Conservation (phyloP, 2,888 invertebrate species). For the Synanthedon myopaeformis region DNA sequence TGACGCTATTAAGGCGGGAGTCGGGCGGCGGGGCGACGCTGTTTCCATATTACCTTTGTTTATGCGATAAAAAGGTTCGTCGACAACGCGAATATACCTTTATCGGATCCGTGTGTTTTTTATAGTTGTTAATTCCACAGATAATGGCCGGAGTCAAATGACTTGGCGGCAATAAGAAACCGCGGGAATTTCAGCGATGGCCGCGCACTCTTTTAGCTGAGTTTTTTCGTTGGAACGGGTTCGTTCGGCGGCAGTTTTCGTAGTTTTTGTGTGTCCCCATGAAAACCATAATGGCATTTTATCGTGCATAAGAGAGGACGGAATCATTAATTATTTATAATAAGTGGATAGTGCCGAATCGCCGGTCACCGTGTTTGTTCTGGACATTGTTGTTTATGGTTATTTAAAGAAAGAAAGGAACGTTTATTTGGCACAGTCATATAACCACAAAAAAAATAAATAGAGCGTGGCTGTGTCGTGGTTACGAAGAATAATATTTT, state of each 20-base stretch:
- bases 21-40: conserved; percentile 32
- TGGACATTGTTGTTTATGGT: conserved; percentile 16
- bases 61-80: conserved; percentile 50
- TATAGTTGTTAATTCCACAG: conserved; percentile 62
- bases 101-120: conserved; percentile 58
- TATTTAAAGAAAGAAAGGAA: no score
- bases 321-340: conserved; percentile 71
- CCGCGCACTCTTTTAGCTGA: conserved; percentile 60
- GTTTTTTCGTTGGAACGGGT: conserved; percentile 52
- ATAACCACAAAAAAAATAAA: no score
- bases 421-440: no score
- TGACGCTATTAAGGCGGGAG: conserved; percentile 34
- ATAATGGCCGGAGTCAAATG: conserved; percentile 68
- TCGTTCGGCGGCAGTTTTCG: conserved; percentile 54
- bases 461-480: no score
- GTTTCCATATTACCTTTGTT: conserved; percentile 47
- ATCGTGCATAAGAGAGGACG: conserved; percentile 65
- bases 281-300: conserved; percentile 71
- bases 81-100: conserved; percentile 53
- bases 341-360: conserved; percentile 63
- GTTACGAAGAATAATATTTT: no score
- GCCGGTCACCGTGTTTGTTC: conserved; percentile 35
- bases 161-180: conserved; percentile 58
- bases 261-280: conserved; percentile 56
- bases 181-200: conserved; percentile 64